A percentile compares a stretch with the other conserved stretches of the same genome.
Conservation (phyloP, 2,797 vertebrate species). For the Hydrophis major region DNA sequence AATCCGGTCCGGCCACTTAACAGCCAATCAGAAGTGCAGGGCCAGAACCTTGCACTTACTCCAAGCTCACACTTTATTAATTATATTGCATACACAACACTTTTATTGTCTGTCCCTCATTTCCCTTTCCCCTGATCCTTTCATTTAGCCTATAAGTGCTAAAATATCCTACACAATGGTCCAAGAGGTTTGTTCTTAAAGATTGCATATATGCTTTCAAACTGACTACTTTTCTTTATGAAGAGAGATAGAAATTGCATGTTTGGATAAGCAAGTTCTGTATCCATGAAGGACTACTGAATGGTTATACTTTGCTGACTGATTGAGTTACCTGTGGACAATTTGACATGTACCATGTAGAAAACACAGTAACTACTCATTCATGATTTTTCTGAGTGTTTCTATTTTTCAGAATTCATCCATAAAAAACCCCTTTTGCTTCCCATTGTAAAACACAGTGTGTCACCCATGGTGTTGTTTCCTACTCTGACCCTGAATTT, state of each 20-base stretch:
- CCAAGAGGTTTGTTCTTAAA: conserved; percentile 10
- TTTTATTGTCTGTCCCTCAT: not conserved
- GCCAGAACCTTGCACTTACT: too few relatives aligned
- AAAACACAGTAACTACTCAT: conserved; percentile 36
- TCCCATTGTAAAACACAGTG: conserved; percentile 23
- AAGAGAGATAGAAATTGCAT: conserved; percentile 28
- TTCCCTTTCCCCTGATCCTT: not conserved
- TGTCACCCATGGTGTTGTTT: conserved; percentile 13
- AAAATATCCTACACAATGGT: conserved; percentile 41
- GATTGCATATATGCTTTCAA: conserved; percentile 24
- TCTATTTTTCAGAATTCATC: not conserved
- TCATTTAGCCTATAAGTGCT: conserved; percentile 11
- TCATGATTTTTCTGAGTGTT: conserved; percentile 16
- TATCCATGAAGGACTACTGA: conserved; percentile 20
- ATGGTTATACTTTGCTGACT: conserved; percentile 35
- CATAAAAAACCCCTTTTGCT: conserved; percentile 11
- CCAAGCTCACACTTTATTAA: too few relatives aligned
- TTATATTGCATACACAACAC: too few relatives aligned
- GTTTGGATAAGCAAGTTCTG: conserved; percentile 41
- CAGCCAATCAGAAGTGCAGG: too few relatives aligned
- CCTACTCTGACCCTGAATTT: conserved; percentile 18
- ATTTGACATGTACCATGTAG: conserved; percentile 40
- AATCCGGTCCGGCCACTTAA: too few relatives aligned
- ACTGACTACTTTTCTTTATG: conserved; percentile 31
- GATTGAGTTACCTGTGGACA: conserved; percentile 33